These are phyloP conservation scores for Serranus cabrilla DNA, from an alignment of 2,797 vertebrate species.

Conservation along the genomic window DNA sequence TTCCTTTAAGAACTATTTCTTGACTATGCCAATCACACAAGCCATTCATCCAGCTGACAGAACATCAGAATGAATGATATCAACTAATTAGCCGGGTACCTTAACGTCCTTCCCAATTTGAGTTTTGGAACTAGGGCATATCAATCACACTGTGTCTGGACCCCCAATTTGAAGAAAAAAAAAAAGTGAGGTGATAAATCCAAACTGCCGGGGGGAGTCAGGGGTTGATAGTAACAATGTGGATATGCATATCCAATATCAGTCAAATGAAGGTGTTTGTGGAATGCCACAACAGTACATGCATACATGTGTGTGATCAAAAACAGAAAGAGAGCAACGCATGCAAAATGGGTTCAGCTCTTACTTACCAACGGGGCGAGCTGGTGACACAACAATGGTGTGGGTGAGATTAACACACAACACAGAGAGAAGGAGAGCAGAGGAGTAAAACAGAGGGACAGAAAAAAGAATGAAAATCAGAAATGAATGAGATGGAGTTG, in stretches of 20 bases:
- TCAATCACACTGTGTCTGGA: slow-evolving; percentile 43
- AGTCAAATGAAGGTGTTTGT: slow-evolving; percentile 69
- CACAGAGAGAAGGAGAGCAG: slow-evolving; percentile 75
- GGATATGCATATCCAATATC: slow-evolving; percentile 63
- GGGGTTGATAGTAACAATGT: slow-evolving; percentile 49
- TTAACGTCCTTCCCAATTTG: slow-evolving; percentile 4
- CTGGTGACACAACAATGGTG: slow-evolving; percentile 98
- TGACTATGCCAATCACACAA: slow-evolving; percentile 41
- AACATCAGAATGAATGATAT: slow-evolving; percentile 57
- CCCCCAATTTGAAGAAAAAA: slow-evolving; percentile 27
- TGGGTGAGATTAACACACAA: slow-evolving; percentile 89
- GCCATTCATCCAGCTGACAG: slow-evolving; percentile 59
- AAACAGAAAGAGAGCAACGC: slow-evolving; percentile 62
- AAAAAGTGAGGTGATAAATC: slow-evolving; percentile 40
- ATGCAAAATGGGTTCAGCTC: slow-evolving; percentile 83
- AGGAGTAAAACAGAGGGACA: slow-evolving; percentile 88
- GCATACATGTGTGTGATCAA: slow-evolving; percentile 66
- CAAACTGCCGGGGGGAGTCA: slow-evolving; percentile 39
- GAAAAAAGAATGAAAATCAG: slow-evolving; percentile 92
- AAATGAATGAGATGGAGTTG: slow-evolving; percentile 92
- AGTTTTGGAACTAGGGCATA: slow-evolving; percentile 36
- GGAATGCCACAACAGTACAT: slow-evolving; percentile 65
- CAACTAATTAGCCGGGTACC: slow-evolving; percentile 24
- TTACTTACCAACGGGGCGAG: slow-evolving; percentile 98
- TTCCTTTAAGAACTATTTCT: slow-evolving; percentile 27